Evolutionary conservation across 1,140 invertebrate species (phyloP), one percentile per base, ranked within the genome.

Genomic region (Plectrocnemia conspersa): DNA sequence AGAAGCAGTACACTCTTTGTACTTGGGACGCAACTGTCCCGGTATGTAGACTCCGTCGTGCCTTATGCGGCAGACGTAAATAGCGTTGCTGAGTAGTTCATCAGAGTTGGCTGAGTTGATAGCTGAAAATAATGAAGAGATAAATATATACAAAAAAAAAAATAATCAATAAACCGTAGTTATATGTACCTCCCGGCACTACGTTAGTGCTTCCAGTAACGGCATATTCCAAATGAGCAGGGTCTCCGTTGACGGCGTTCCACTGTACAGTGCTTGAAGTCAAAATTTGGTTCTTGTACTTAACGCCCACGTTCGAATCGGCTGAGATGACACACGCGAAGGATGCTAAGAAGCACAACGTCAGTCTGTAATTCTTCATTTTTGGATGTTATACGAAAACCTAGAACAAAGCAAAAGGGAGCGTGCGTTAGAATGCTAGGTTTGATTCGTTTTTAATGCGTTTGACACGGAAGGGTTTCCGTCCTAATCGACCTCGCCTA

Each of bases 11-110:
- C 88, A 91, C 58, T 58, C 71, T 63, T 63, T 79, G 68, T 67
- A 77, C 63, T 73, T 72, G 44, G 74, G 77, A 63, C 73, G 74
- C 57, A 79, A 69, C 68, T 82, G 78, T 2, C 88, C 88, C 5
- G 84, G 76, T 5, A 88, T 79, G 78, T 80, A 85, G 24, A 85
- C 74, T 1, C 83, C 82, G 62, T 82, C 82, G 50, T 85, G 79
- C 47, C 76, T 72, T 2, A 81, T 82, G 44, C 86, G 77, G 66
- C 88, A 91, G 1, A 90, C 77, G 70, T 83, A 88, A 23, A 89
- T 79, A 3, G 81, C 76, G 54, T 75, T 62, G n/a, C 29, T 46
- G 10, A 54, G 40, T 24, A 46, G 23, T 15, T 61, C 56, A 15
- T 54, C 56, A 2, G 33, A 19, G 52, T 54, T 55, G 2, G 59